Evolutionary conservation across 2,888 invertebrate species (phyloP).

Genomic region (Diloba caeruleocephala): DNA sequence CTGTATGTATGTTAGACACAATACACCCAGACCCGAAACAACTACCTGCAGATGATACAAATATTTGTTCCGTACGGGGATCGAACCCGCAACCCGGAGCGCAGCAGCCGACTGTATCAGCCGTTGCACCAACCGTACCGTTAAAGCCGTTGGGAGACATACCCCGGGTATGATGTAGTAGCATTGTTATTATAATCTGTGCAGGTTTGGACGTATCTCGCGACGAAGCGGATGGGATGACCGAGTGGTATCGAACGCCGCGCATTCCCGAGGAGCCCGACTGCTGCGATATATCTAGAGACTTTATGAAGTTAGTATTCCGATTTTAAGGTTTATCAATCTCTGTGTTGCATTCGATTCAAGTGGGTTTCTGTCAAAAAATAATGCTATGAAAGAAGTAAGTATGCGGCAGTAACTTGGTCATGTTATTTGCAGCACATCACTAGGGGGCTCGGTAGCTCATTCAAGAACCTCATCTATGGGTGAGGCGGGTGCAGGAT

Average conservation of each 20-base stretch:
- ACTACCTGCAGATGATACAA: too few relatives aligned
- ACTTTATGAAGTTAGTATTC: slow-evolving; percentile 72
- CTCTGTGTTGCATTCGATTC: too few relatives aligned
- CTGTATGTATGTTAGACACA: too few relatives aligned
- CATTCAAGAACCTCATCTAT: slow-evolving; percentile 91
- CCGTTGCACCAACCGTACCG: too few relatives aligned
- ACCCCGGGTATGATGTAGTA: too few relatives aligned
- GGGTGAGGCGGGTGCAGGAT: slow-evolving; percentile 54
- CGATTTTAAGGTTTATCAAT: not conserved
- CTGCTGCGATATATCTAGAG: slow-evolving; percentile 74
- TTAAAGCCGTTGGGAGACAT: too few relatives aligned
- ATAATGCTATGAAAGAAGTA: not conserved
- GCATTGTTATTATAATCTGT: not conserved
- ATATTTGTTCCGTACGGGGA: too few relatives aligned
- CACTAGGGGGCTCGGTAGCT: slow-evolving; percentile 75
- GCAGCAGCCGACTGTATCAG: too few relatives aligned
- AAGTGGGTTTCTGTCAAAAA: too few relatives aligned
- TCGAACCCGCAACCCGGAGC: too few relatives aligned
- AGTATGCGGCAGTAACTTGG: not conserved
- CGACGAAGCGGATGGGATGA: slow-evolving; percentile 75
- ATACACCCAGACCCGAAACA: too few relatives aligned
- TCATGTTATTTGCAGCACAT: slow-evolving; percentile 53
- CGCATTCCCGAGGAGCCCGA: slow-evolving; percentile 86
- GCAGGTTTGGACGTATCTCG: slow-evolving; percentile 73
- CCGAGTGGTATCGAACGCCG: slow-evolving; percentile 82